Conservation (phyloP, 2,888 invertebrate genomes). For the Seira sanloemensis region DNA sequence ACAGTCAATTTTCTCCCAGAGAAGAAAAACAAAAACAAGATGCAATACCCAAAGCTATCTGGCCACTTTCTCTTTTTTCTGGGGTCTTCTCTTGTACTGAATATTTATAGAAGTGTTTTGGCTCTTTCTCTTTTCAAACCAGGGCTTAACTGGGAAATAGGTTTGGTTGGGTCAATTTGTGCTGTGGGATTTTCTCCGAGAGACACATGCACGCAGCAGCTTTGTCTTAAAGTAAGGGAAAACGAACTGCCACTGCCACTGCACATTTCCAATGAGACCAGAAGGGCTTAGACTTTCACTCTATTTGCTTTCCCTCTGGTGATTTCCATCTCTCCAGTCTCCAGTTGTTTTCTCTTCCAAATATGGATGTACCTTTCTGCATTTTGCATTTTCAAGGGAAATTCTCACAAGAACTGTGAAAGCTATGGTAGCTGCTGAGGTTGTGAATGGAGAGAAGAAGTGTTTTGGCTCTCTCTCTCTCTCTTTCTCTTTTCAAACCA, state of each 20-base stretch:
- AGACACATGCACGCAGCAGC: too few species aligned
- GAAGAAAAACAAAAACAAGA: background rate
- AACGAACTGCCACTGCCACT: too few species aligned
- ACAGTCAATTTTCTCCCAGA: conserved; percentile 69
- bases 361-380: too few species aligned
- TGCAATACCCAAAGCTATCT: too few species aligned
- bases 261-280: too few species aligned
- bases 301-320: background rate
- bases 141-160: background rate
- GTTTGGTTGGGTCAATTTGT: background rate
- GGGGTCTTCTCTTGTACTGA: background rate
- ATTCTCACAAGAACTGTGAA: too few species aligned
- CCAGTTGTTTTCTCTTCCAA: background rate
- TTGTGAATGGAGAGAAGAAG: too few species aligned
- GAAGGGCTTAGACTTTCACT: too few species aligned
- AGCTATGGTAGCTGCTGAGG: too few species aligned
- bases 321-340: background rate
- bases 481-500: too few species aligned
- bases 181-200: background rate
- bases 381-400: too few species aligned
- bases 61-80: background rate
- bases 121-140: background rate
- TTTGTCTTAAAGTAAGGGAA: background rate
- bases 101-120: background rate
- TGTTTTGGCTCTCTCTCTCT: too few species aligned